phyloP scores from a whole-genome alignment of 2,113 vertebrate species.

The Tragulus kanchil region DNA sequence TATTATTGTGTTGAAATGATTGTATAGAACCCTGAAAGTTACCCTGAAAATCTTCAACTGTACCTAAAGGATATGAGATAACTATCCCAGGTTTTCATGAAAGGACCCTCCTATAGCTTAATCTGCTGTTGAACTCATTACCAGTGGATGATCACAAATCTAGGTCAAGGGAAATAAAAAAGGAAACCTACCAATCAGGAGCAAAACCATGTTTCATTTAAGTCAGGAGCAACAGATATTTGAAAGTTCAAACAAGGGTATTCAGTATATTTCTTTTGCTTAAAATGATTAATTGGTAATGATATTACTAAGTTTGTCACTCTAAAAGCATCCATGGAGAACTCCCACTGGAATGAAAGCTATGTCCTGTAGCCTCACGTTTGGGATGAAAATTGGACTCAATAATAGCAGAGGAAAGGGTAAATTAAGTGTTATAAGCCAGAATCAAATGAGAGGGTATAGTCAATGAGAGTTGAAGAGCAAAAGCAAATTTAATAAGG shows the following conservation, averaged over 20 bases:
- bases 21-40: background rate
- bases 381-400: conserved; percentile 62
- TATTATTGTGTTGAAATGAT: background rate
- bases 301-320: conserved; percentile 65
- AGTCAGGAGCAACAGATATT: background rate
- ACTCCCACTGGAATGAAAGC: conserved; percentile 41
- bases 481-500: conserved; percentile 77
- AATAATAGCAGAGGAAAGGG: conserved; percentile 65
- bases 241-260: conserved; percentile 55
- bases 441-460: conserved; percentile 64
- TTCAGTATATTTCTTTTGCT: conserved; percentile 48
- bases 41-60: background rate
- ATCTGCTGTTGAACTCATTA: background rate
- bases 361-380: conserved; percentile 44
- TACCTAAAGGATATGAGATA: background rate
- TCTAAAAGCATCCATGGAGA: conserved; percentile 34
- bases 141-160: background rate
- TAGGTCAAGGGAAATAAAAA: background rate
- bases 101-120: background rate
- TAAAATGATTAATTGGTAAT: conserved; percentile 72
- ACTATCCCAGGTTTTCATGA: background rate
- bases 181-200: background rate
- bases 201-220: conserved; percentile 17
- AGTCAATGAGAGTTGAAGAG: conserved; percentile 75
- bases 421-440: conserved; percentile 72